Evolutionary conservation across 1,140 invertebrate species (phyloP).

Genomic region (Drosophila pruinosa): DNA sequence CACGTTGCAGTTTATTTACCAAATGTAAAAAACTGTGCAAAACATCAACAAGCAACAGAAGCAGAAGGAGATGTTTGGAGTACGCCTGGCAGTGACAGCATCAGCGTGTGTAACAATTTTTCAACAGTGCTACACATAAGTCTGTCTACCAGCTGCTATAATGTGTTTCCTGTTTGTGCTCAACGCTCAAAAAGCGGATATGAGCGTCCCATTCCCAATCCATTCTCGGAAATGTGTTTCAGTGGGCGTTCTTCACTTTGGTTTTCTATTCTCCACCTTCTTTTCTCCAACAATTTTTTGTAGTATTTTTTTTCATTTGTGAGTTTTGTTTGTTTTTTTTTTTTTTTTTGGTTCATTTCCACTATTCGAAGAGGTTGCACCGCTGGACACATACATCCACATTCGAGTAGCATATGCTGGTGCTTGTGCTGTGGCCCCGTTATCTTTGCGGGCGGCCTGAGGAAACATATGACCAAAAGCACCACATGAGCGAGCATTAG

Average conservation of each 20-base stretch:
- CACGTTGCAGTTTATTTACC: constrained; percentile 77
- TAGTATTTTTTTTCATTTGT: not conserved
- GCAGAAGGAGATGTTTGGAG: constrained; percentile 47
- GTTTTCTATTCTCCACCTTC: constrained; percentile 4
- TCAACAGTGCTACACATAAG: constrained; percentile 79
- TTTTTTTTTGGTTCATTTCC: constrained; percentile 21
- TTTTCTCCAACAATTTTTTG: not conserved
- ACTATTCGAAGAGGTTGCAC: constrained; percentile 64
- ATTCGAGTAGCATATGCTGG: constrained; percentile 39
- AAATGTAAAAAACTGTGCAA: constrained; percentile 54
- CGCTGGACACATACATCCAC: constrained; percentile 43
- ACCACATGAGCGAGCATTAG: constrained; percentile 62
- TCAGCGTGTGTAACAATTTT: constrained; percentile 73
- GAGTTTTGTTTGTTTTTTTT: not conserved
- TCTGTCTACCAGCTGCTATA: constrained; percentile 79
- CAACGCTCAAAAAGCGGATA: constrained; percentile 76
- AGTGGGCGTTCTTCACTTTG: constrained; percentile 14
- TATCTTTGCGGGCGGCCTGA: constrained; percentile 71
- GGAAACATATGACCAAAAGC: constrained; percentile 64
- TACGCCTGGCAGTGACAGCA: constrained; percentile 62
- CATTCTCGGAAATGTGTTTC: constrained; percentile 33
- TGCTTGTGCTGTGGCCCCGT: constrained; percentile 36
- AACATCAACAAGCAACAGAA: constrained; percentile 50
- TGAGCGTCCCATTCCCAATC: constrained; percentile 44
- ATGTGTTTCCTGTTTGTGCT: constrained; percentile 80